Conservation (phyloP, 2,113 vertebrate genomes). For the Hippolais icterina region DNA sequence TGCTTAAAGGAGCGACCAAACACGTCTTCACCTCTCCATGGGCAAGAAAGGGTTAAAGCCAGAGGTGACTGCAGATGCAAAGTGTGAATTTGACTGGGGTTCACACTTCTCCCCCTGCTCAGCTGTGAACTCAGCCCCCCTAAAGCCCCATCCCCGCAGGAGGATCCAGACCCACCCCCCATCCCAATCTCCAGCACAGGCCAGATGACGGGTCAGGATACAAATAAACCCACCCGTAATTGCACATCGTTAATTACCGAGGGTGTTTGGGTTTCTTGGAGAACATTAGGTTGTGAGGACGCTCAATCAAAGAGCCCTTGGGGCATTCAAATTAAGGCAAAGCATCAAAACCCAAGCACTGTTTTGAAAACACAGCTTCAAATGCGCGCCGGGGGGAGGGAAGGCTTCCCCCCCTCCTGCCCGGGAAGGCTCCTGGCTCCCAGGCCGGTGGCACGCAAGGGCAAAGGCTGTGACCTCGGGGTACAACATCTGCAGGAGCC, state of each 20-base stretch:
- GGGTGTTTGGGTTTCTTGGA: not conserved
- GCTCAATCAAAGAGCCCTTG: not conserved
- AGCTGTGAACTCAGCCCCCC: not conserved
- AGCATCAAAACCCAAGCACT: slow-evolving; percentile 1
- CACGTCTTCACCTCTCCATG: accelerated
- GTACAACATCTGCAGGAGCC: not conserved
- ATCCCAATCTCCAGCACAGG: not conserved
- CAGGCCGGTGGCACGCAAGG: not conserved
- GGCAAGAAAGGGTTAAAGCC: not conserved
- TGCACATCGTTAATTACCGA: not conserved
- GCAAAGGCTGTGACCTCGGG: not conserved
- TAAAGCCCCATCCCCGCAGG: not conserved
- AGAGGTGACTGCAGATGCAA: not conserved
- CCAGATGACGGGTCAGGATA: not conserved
- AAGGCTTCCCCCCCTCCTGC: not conserved
- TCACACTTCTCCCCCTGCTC: not conserved
- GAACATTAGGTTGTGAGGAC: not conserved
- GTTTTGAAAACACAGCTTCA: slow-evolving; percentile 7
- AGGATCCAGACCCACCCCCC: not conserved
- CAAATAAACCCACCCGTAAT: not conserved
- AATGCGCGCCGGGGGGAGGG: not conserved
- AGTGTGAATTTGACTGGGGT: not conserved
- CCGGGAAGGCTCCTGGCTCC: not conserved
- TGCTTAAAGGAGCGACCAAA: accelerated
- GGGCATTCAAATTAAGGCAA: not conserved